Percentiles rank a stretch among this genome's conserved stretches.
phyloP scores from a whole-genome alignment of 2,113 vertebrate species.

The Caranx ignobilis region DNA sequence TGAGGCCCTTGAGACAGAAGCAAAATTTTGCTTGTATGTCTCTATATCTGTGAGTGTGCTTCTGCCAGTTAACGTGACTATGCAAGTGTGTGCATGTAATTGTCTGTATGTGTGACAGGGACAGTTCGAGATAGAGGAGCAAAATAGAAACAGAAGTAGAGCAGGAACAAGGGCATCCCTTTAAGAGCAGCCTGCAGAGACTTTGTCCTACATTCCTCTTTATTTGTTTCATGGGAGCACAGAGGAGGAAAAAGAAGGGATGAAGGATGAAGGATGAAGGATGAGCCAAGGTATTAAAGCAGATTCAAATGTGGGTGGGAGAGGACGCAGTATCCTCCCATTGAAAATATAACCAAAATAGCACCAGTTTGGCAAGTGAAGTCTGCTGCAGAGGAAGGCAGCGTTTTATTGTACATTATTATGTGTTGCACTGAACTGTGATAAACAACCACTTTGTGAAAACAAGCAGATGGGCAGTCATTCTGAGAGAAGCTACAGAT shows the following conservation, averaged over 20 bases:
- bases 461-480: slow-evolving; percentile 45
- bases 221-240: slow-evolving; percentile 66
- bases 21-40: slow-evolving; percentile 19
- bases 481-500: slow-evolving; percentile 40
- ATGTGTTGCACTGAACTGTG: slow-evolving; percentile 27
- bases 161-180: slow-evolving; percentile 83
- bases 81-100: slow-evolving; percentile 42
- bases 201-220: slow-evolving; percentile 81
- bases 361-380: slow-evolving; percentile 66
- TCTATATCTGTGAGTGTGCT: neutral
- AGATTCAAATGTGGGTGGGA: slow-evolving; percentile 62
- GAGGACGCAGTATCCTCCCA: slow-evolving; percentile 62
- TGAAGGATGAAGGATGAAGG: slow-evolving; percentile 52
- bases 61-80: slow-evolving; percentile 55
- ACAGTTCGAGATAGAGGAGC: slow-evolving; percentile 41
- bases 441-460: slow-evolving; percentile 49
- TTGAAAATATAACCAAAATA: slow-evolving; percentile 71
- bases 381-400: slow-evolving; percentile 53
- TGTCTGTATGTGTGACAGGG: slow-evolving; percentile 49
- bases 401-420: slow-evolving; percentile 27
- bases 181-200: slow-evolving; percentile 75
- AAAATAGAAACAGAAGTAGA: slow-evolving; percentile 77
- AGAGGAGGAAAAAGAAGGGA: slow-evolving; percentile 53
- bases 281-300: slow-evolving; percentile 73
- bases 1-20: slow-evolving; percentile 26